phyloP scores from a whole-genome alignment of 2,888 invertebrate genomes.

The Pollenia angustigena region DNA sequence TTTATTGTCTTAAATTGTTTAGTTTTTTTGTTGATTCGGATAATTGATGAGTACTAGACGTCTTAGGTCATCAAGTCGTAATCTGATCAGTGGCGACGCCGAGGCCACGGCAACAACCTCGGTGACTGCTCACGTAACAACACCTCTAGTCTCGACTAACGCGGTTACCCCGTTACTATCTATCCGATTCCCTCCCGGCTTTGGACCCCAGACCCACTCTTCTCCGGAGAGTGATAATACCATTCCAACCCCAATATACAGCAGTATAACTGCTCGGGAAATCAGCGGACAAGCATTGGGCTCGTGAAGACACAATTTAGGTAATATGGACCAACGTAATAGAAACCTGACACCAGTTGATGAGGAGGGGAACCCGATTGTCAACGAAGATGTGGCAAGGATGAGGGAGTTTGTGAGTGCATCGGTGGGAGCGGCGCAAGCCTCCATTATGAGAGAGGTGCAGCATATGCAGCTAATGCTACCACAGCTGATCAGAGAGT shows the following conservation, averaged over 20 bases:
- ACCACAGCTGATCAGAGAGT: no score
- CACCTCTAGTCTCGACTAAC: not conserved
- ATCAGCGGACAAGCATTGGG: not conserved
- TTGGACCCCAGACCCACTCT: not conserved
- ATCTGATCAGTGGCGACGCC: no score
- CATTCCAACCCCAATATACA: not conserved
- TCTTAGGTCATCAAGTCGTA: not conserved
- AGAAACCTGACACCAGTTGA: no score
- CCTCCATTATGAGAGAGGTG: no score
- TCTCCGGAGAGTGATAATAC: not conserved
- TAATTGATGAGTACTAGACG: not conserved
- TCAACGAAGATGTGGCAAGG: no score
- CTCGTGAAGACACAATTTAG: no score
- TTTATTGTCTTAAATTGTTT: no score
- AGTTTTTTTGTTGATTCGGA: not conserved
- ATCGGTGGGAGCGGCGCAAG: no score
- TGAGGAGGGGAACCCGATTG: no score
- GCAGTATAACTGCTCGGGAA: not conserved
- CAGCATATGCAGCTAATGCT: no score
- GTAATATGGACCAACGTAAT: no score
- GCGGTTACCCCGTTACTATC: not conserved
- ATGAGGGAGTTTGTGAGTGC: no score
- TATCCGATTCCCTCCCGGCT: not conserved
- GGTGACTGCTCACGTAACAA: not conserved
- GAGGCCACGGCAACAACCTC: not conserved